Conservation (phyloP, 2,797 vertebrate species). For the Alcedo atthis region DNA sequence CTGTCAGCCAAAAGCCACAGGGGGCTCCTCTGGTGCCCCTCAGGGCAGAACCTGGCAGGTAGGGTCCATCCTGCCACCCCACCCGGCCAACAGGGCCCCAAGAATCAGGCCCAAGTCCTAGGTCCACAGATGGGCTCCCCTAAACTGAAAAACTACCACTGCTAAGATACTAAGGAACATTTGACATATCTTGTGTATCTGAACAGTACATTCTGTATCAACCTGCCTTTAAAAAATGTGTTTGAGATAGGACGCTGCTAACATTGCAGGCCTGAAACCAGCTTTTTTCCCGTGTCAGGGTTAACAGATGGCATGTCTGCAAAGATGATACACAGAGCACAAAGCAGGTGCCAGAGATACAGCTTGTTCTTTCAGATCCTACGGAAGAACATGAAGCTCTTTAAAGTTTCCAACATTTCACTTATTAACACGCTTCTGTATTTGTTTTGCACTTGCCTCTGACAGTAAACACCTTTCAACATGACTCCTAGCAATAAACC, state of each 20-base stretch:
- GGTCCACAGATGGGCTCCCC: too few species aligned
- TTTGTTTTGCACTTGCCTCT: neutral
- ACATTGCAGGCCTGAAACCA: neutral
- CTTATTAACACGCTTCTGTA: neutral
- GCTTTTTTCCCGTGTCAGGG: neutral
- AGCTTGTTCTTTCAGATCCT: constrained; percentile 3
- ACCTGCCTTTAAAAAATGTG: neutral
- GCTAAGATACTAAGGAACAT: neutral
- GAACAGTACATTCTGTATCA: neutral
- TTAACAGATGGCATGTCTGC: neutral
- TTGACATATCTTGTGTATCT: neutral
- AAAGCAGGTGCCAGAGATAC: neutral
- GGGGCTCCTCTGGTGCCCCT: rapidly evolving
- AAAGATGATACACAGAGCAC: neutral
- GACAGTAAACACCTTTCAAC: neutral
- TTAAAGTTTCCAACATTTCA: neutral
- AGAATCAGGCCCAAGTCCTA: too few species aligned
- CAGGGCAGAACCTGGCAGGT: too few species aligned
- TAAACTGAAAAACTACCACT: too few species aligned
- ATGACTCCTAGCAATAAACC: neutral
- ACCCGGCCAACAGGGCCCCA: too few species aligned
- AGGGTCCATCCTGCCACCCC: rapidly evolving
- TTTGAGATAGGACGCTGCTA: neutral
- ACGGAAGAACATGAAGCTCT: neutral
- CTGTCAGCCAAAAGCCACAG: rapidly evolving